Conservation (phyloP, 1,140 invertebrate genomes). For the Trichonephila clavipes region DNA sequence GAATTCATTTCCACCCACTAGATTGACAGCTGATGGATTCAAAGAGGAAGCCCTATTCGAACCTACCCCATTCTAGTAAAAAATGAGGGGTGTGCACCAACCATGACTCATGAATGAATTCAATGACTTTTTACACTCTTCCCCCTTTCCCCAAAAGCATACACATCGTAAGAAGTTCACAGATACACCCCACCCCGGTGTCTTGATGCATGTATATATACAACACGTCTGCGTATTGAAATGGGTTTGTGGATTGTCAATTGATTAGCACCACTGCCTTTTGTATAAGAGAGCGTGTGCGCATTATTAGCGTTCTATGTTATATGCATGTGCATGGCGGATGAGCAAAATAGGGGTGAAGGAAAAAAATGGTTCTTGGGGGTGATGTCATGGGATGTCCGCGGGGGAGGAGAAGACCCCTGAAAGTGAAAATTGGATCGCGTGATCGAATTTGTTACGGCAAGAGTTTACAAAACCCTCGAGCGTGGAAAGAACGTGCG, state of each 20-base stretch:
- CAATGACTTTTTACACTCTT: constrained; percentile 14
- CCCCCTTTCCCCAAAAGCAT: background rate
- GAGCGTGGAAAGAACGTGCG: background rate
- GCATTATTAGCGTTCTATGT: background rate
- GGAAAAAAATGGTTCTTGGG: background rate
- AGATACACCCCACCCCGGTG: background rate
- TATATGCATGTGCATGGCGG: background rate
- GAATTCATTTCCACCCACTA: constrained; percentile 32
- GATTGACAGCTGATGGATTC: constrained; percentile 11
- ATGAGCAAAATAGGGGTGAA: background rate
- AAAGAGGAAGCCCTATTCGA: background rate
- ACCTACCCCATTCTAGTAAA: background rate
- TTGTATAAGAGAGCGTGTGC: background rate
- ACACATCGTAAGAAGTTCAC: constrained; percentile 20
- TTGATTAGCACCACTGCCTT: background rate
- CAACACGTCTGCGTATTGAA: background rate
- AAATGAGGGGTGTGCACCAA: background rate
- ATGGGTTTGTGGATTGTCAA: background rate
- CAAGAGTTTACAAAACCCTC: constrained; percentile 24
- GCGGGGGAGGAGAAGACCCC: background rate
- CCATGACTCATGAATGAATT: constrained; percentile 49
- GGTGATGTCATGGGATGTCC: constrained; percentile 14
- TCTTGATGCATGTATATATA: constrained; percentile 24
- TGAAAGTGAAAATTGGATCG: constrained; percentile 24
- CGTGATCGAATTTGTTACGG: constrained; percentile 23